Conservation (phyloP, 1,140 invertebrate species). For the Zaprionus ghesquierei region DNA sequence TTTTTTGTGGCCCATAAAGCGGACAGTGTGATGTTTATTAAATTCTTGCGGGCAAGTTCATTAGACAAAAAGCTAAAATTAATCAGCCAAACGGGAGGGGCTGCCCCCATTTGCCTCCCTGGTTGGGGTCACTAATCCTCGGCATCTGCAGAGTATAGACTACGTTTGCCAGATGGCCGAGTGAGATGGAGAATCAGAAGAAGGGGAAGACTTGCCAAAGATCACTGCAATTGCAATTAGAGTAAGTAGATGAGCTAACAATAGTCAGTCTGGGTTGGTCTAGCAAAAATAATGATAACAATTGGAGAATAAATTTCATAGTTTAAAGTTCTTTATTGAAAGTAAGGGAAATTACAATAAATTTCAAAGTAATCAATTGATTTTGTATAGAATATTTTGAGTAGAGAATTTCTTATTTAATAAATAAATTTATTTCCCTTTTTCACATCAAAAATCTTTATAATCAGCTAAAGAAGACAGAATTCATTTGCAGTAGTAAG, state of each 20-base stretch:
- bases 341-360: neutral
- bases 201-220: neutral
- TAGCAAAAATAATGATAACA: neutral
- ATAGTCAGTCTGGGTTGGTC: neutral
- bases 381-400: too few species aligned
- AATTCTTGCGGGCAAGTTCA: constrained; percentile 72
- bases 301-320: neutral
- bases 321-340: neutral
- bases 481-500: too few species aligned
- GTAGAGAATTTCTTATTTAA: too few species aligned
- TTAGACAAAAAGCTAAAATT: constrained; percentile 78
- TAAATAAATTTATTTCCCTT: too few species aligned
- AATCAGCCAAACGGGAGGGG: constrained; percentile 41
- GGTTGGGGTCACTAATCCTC: constrained; percentile 12
- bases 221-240: neutral
- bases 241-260: neutral
- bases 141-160: constrained; percentile 30
- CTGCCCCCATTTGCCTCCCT: neutral
- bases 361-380: too few species aligned
- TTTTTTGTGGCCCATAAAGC: constrained; percentile 68
- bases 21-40: constrained; percentile 64
- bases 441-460: too few species aligned
- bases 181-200: constrained; percentile 11
- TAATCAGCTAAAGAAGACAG: too few species aligned
- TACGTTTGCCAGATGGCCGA: constrained; percentile 27